Percentiles rank a stretch among this genome's conserved stretches.
These are phyloP conservation scores for Thunnus thynnus DNA, from an alignment of 2,113 vertebrate species.

Conservation along the genomic window DNA sequence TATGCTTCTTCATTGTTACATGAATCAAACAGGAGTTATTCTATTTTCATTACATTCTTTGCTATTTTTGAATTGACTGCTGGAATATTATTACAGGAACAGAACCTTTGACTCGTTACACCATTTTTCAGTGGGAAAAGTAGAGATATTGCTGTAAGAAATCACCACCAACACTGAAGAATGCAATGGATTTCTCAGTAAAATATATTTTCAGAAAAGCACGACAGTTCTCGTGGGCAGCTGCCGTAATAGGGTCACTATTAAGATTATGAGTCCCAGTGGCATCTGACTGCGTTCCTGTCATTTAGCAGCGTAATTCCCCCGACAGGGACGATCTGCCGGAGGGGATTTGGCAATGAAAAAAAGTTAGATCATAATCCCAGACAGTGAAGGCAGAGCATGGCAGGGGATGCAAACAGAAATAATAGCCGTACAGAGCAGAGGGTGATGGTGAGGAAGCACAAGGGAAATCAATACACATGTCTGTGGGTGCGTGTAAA, in stretches of 20 bases:
- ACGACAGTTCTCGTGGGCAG: slow-evolving; percentile 23
- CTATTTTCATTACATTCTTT: not conserved
- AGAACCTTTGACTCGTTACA: not conserved
- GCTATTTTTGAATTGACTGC: not conserved
- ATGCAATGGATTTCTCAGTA: slow-evolving; percentile 39
- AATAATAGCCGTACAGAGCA: slow-evolving; percentile 11
- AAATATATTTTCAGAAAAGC: slow-evolving; percentile 12
- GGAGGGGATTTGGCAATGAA: slow-evolving; percentile 54
- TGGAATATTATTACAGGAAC: not conserved
- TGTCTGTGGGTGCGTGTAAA: not conserved
- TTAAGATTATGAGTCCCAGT: slow-evolving; percentile 49
- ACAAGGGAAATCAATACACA: not conserved
- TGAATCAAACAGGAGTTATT: not conserved
- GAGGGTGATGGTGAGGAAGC: not conserved
- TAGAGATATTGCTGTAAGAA: not conserved
- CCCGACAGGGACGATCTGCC: slow-evolving; percentile 56
- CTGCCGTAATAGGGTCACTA: slow-evolving; percentile 39
- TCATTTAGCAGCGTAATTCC: slow-evolving; percentile 67
- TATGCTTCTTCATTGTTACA: not conserved
- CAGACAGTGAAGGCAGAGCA: slow-evolving; percentile 38
- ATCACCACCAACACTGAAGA: slow-evolving; percentile 11
- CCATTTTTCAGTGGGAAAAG: not conserved
- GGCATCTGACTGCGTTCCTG: slow-evolving; percentile 33
- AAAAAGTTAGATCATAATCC: slow-evolving; percentile 53
- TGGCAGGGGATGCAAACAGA: slow-evolving; percentile 37